phyloP scores from a whole-genome alignment of 2,113 vertebrate species.

The mouse (Mus musculus) region DNA sequence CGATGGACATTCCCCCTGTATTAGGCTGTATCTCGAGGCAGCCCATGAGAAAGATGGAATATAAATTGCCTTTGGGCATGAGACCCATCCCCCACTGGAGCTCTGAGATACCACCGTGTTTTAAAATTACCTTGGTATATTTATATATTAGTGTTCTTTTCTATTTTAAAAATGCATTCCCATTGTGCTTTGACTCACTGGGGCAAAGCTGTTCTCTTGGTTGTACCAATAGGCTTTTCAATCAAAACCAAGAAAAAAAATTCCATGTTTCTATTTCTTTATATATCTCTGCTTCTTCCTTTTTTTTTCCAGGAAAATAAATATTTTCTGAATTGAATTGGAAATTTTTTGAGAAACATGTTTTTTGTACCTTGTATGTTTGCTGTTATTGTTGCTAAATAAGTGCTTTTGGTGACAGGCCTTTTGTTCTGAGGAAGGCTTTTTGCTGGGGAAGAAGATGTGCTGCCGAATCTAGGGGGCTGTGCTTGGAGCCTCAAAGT shows the following conservation, averaged over 20 bases:
- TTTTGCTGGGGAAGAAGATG: slow-evolving; percentile 25
- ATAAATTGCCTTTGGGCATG: background rate
- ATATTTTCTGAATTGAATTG: slow-evolving; percentile 81
- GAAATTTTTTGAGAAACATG: slow-evolving; percentile 74
- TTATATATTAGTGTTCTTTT: slow-evolving; percentile 76
- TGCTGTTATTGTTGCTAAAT: slow-evolving; percentile 77
- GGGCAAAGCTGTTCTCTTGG: slow-evolving; percentile 67
- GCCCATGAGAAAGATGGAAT: background rate
- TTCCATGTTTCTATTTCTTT: slow-evolving; percentile 75
- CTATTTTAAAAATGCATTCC: slow-evolving; percentile 75
- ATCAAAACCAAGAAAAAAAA: slow-evolving; percentile 74
- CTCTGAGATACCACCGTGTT: background rate
- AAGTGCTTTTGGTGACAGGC: slow-evolving; percentile 71
- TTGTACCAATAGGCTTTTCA: slow-evolving; percentile 78
- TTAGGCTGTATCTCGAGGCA: background rate
- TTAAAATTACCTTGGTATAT: slow-evolving; percentile 65
- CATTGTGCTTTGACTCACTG: slow-evolving; percentile 72
- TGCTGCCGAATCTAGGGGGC: background rate
- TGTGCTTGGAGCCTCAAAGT: background rate
- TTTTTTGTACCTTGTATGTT: slow-evolving; percentile 77
- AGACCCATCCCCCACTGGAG: slow-evolving; percentile 17
- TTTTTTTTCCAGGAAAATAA: slow-evolving; percentile 73
- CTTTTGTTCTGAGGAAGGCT: slow-evolving; percentile 75
- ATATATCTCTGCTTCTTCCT: slow-evolving; percentile 67
- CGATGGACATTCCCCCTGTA: background rate